Conservation (phyloP, 2,797 vertebrate species). For the Falco cherrug region DNA sequence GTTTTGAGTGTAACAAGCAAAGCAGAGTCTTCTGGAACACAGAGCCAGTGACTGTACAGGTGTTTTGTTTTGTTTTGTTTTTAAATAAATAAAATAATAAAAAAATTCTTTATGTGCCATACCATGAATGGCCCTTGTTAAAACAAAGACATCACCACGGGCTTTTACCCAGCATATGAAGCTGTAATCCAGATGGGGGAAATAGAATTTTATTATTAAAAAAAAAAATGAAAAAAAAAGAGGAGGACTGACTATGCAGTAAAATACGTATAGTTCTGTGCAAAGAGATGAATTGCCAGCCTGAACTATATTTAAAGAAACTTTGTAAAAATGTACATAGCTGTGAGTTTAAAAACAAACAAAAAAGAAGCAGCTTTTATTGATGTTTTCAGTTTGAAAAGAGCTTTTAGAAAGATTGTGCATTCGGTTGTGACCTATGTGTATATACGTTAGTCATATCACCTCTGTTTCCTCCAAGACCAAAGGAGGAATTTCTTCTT, state of each 20-base stretch:
- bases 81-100: constrained; percentile 59
- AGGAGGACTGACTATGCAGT: constrained; percentile 78
- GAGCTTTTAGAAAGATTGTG: constrained; percentile 83
- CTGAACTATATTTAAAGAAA: constrained; percentile 94
- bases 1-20: constrained; percentile 39
- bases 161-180: constrained; percentile 67
- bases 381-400: constrained; percentile 84
- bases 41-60: constrained; percentile 73
- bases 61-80: constrained; percentile 34
- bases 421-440: constrained; percentile 84
- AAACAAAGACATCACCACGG: constrained; percentile 65
- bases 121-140: constrained; percentile 67
- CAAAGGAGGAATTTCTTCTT: constrained; percentile 73
- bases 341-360: constrained; percentile 80
- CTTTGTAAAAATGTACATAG: constrained; percentile 89
- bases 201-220: constrained; percentile 77
- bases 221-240: constrained; percentile 55
- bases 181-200: constrained; percentile 67
- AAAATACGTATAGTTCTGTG: constrained; percentile 74
- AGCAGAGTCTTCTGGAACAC: constrained; percentile 66
- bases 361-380: constrained; percentile 78
- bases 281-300: constrained; percentile 81
- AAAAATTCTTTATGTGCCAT: constrained; percentile 81
- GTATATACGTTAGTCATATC: constrained; percentile 86
- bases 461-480: constrained; percentile 73